Conservation (phyloP, 1,140 invertebrate genomes). For the Gryllus bimaculatus region DNA sequence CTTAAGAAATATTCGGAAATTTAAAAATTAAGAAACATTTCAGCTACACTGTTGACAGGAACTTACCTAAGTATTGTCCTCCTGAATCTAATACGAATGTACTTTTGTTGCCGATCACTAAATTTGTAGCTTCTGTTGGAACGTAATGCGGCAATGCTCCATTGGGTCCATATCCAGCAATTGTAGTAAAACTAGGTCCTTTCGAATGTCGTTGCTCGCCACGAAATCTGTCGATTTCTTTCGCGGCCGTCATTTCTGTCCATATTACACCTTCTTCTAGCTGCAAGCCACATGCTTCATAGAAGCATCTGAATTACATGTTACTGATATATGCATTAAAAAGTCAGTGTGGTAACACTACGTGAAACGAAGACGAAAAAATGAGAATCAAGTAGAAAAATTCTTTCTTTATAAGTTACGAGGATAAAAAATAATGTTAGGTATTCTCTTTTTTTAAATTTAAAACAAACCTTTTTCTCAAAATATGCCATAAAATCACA, state of each 20-base stretch:
- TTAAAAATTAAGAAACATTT: neutral
- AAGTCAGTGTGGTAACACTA: too few relatives aligned
- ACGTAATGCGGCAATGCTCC: constrained; percentile 87
- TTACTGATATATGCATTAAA: too few relatives aligned
- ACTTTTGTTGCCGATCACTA: constrained; percentile 47
- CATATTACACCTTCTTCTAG: constrained; percentile 31
- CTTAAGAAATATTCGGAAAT: neutral
- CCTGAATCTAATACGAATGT: constrained; percentile 46
- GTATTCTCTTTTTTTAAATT: neutral
- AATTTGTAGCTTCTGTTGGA: constrained; percentile 61
- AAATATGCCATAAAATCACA: constrained; percentile 84
- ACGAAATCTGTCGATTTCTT: constrained; percentile 52
- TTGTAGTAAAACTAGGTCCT: constrained; percentile 77
- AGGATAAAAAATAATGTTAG: too few relatives aligned
- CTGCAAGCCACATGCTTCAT: constrained; percentile 6
- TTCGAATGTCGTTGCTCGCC: constrained; percentile 56
- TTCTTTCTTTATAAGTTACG: too few relatives aligned
- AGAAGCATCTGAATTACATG: neutral
- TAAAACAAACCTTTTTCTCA: constrained; percentile 50
- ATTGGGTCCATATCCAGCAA: constrained; percentile 80
- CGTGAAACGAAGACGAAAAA: too few relatives aligned
- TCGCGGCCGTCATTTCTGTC: constrained; percentile 59
- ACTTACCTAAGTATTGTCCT: constrained; percentile 44
- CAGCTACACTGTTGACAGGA: constrained; percentile 15
- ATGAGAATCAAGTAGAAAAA: too few relatives aligned